phyloP scores from a whole-genome alignment of 2,888 invertebrate species.

The Mamestra brassicae region DNA sequence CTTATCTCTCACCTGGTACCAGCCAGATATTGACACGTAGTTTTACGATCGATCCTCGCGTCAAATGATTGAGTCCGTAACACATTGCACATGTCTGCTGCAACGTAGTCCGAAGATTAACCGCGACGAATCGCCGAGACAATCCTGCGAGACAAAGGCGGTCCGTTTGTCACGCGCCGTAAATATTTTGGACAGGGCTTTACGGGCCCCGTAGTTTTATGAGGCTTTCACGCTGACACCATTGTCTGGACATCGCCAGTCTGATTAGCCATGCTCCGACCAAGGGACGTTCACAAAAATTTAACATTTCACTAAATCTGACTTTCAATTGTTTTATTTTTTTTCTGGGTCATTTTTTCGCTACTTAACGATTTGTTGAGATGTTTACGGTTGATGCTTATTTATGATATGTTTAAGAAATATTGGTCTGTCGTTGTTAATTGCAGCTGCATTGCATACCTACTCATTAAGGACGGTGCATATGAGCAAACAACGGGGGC shows the following conservation, averaged over 20 bases:
- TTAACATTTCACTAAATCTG: slow-evolving; percentile 64
- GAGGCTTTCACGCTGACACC: slow-evolving; percentile 85
- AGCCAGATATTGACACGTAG: slow-evolving; percentile 55
- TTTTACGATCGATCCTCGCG: slow-evolving; percentile 70
- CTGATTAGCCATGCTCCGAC: slow-evolving; percentile 84
- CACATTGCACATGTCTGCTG: slow-evolving; percentile 79
- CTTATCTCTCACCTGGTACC: slow-evolving; percentile 43
- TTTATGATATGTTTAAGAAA: slow-evolving; percentile 51
- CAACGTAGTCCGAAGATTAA: slow-evolving; percentile 79
- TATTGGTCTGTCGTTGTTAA: slow-evolving; percentile 32
- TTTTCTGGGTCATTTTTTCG: slow-evolving; percentile 42
- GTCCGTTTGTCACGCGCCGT: slow-evolving; percentile 88
- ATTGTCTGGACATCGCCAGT: slow-evolving; percentile 82
- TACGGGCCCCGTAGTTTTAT: slow-evolving; percentile 87
- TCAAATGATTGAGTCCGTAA: slow-evolving; percentile 73
- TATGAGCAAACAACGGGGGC: slow-evolving; percentile 47
- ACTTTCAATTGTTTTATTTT: slow-evolving; percentile 64
- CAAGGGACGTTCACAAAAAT: slow-evolving; percentile 70
- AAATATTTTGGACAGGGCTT: slow-evolving; percentile 89
- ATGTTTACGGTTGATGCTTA: slow-evolving; percentile 58
- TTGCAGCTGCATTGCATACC: slow-evolving; percentile 39
- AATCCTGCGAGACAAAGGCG: slow-evolving; percentile 85
- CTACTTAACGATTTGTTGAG: slow-evolving; percentile 58
- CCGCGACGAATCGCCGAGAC: slow-evolving; percentile 86
- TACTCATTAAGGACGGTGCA: slow-evolving; percentile 54